Percentiles rank a stretch among this genome's conserved stretches.
These are phyloP conservation scores for Epinotia ramella DNA, from an alignment of 2,888 invertebrate species.

Conservation along the genomic window DNA sequence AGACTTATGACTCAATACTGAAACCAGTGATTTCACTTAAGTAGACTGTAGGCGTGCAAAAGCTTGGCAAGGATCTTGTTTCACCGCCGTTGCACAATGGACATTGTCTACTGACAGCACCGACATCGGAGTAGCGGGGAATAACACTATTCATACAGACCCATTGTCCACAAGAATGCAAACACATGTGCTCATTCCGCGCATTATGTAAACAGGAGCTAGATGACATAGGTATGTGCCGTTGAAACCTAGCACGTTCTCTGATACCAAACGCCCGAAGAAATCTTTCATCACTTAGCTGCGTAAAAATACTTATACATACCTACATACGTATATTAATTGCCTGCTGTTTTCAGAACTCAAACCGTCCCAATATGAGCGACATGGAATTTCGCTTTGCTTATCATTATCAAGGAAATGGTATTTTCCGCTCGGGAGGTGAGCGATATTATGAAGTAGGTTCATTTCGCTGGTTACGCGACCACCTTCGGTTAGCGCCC, in stretches of 20 bases:
- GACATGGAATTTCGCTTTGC: no score
- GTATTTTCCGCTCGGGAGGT: no score
- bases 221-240: background rate
- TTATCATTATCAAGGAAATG: no score
- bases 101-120: constrained; percentile 67
- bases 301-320: no score
- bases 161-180: constrained; percentile 65
- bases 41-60: constrained; percentile 44
- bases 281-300: no score
- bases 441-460: no score
- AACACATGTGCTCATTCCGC: constrained; percentile 56
- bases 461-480: no score
- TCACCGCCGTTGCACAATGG: constrained; percentile 73
- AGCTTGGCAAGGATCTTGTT: constrained; percentile 63
- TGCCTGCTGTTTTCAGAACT: no score
- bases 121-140: constrained; percentile 60
- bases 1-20: constrained; percentile 13
- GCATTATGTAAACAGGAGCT: constrained; percentile 28
- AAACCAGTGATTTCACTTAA: constrained; percentile 45
- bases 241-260: background rate
- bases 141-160: constrained; percentile 60
- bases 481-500: no score
- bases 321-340: no score
- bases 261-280: background rate
- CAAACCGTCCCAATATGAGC: no score